Evolutionary conservation across 2,113 vertebrate genomes (phyloP), one percentile per base, ranked within the genome.

Genomic region (Bufo gargarizans): DNA sequence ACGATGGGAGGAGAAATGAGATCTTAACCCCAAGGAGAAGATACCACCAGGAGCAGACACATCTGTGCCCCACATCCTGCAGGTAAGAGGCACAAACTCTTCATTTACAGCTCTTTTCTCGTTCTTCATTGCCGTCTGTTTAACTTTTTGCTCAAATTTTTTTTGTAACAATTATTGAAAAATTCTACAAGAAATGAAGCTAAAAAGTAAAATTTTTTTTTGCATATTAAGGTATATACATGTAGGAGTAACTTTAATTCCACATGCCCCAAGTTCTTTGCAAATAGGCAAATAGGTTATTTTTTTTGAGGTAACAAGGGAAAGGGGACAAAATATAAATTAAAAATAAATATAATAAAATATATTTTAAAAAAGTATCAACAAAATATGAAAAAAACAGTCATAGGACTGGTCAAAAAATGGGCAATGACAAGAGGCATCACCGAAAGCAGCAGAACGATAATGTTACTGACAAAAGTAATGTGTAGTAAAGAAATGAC

Each of bases 31-130:
- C 22, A 80, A 87, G 77, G 63, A 65, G 22, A 22, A 58, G 65
- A 47, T 16, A 69, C 3, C 9, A 7, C 14, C 13, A 11, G 22
- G n/a, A 69, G 77, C 49, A 61, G 33, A 47, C 50, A 87, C 86
- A 87, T 65, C 86, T 87, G 86, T 74, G 78, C 78, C 86, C 86
- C 78, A 87, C 65, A 87, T 87, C 86, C 86, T 61, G 65, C 65
- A 82, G 86, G 86, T 87, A 87, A 87, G 78, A 16, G 11, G 63
- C 71, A 65, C 56, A 85, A 19, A 50, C 43, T 45, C n/a, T 58
- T 14, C 69, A 43, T 71, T 71, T 71, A 71, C 33, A 71, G 1
- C 11, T 0, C 11, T 71, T 71, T 43, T 43, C 33, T 71, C 13
- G 6, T 22, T 45, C 13, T 13, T 71, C 13, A 8, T n/a, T 45